A percentile compares a stretch with the other conserved stretches of the same genome.
Evolutionary conservation across 2,797 vertebrate species (phyloP).

Genomic region (Enteromius viviparus): DNA sequence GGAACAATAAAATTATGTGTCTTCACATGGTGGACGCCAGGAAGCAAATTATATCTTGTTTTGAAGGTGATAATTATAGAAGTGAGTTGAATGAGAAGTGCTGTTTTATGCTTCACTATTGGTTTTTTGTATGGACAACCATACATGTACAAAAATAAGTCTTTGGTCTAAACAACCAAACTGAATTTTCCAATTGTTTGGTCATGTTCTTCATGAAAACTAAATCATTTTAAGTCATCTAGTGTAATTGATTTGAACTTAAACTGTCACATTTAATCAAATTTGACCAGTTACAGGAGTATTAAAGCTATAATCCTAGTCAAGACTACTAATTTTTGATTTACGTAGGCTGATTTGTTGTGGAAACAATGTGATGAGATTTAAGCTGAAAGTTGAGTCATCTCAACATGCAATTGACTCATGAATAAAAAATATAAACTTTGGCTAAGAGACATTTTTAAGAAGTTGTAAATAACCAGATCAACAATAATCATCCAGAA

Average conservation of each 20-base stretch:
- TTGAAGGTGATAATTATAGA: conserved; percentile 17
- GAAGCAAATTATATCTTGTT: conserved; percentile 44
- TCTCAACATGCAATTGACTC: background rate
- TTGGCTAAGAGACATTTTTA: background rate
- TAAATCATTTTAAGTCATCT: background rate
- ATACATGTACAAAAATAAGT: background rate
- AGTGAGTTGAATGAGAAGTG: conserved; percentile 3
- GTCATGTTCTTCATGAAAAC: background rate
- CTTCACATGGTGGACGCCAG: background rate
- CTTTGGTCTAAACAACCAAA: background rate
- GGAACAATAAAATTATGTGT: conserved; percentile 13
- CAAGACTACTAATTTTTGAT: conserved; percentile 1
- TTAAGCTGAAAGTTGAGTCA: background rate
- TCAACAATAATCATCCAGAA: background rate
- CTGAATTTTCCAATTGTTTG: background rate
- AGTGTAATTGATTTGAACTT: background rate
- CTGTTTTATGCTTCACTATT: conserved; percentile 10
- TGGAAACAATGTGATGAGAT: conserved; percentile 1
- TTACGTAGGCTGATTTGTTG: background rate
- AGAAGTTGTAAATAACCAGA: background rate
- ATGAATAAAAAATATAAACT: background rate
- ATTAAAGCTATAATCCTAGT: background rate
- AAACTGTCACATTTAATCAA: background rate
- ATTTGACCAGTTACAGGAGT: background rate
- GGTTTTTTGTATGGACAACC: background rate